Conservation (phyloP, 2,797 vertebrate species). For the Otolemur crassicaudatus region DNA sequence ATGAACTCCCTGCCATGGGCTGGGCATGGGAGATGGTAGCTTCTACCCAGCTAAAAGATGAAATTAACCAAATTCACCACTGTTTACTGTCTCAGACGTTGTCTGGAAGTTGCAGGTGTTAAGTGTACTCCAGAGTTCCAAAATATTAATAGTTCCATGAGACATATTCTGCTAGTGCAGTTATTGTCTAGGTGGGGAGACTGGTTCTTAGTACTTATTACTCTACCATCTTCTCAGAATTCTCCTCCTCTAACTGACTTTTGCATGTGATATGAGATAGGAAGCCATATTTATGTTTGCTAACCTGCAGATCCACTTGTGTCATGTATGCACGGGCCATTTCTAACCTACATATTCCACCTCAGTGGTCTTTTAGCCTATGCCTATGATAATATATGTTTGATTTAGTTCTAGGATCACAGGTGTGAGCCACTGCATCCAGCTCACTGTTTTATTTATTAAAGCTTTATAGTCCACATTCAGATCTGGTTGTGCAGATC, state of each 20-base stretch:
- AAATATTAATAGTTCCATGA: background rate
- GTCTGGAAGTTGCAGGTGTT: background rate
- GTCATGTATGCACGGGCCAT: background rate
- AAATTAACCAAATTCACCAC: background rate
- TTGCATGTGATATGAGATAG: background rate
- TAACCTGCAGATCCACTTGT: background rate
- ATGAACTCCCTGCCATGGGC: background rate
- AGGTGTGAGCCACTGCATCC: background rate
- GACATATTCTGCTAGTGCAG: background rate
- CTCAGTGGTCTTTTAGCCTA: background rate
- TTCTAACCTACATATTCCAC: background rate
- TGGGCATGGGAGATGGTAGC: background rate
- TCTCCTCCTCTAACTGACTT: background rate
- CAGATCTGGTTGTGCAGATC: background rate
- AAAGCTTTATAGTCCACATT: background rate
- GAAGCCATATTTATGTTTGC: background rate
- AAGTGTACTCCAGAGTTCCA: background rate
- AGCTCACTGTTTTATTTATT: background rate
- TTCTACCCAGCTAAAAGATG: background rate
- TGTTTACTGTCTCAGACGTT: too few species aligned
- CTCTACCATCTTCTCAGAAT: background rate
- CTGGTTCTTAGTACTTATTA: background rate
- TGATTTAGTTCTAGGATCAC: background rate
- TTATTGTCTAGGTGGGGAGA: background rate
- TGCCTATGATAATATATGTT: background rate